Evolutionary conservation across 2,797 vertebrate species (phyloP), one percentile per base, ranked within the genome.

Genomic region (Eremophila alpestris): DNA sequence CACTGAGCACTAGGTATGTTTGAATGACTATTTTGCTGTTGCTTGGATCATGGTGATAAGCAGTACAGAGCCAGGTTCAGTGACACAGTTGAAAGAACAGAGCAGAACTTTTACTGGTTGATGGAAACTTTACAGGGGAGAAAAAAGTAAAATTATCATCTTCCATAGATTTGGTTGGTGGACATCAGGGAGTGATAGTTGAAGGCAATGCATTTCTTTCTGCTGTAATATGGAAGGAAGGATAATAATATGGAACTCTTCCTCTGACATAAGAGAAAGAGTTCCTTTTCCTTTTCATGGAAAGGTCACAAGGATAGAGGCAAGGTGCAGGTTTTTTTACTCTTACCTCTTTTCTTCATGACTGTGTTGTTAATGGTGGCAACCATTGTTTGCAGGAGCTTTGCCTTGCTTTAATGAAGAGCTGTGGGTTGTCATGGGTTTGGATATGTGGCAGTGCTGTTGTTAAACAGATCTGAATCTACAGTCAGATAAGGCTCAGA

Each of bases 401-500:
- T 89, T 82, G 41, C 48, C 38, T 49, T 5, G 8, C 74, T 87
- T 84, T 86, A 46, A 13, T 78, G 54, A 48, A 45, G 62, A 89
- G n/a, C 76, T 29, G 48, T 52, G 75, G 38, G 49, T 87, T 13
- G 3, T 85, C 13, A 4, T 41, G 38, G 0, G 0, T 86, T 87
- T 84, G 67, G 70, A 26, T 90, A 21, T 30, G 75, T 84, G 78
- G 62, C 76, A 51, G 19, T 86, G 59, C 85, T 62, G 22, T 90
- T 94, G 58, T 74, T 95, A 55, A 78, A 63, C 29, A 69, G 90
- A 88, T 87, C 51, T 48, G 76, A 62, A 88, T 83, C 83, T 93
- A 18, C 43, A 64, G 77, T 86, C 80, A 90, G 88, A 90, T 96
- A 92, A 92, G 68, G 54, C 81, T 85, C 4, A 24, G 68, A 90